Base-by-base conservation (phyloP, 2,797 vertebrate species). In the Oryzias sinensis region DNA sequence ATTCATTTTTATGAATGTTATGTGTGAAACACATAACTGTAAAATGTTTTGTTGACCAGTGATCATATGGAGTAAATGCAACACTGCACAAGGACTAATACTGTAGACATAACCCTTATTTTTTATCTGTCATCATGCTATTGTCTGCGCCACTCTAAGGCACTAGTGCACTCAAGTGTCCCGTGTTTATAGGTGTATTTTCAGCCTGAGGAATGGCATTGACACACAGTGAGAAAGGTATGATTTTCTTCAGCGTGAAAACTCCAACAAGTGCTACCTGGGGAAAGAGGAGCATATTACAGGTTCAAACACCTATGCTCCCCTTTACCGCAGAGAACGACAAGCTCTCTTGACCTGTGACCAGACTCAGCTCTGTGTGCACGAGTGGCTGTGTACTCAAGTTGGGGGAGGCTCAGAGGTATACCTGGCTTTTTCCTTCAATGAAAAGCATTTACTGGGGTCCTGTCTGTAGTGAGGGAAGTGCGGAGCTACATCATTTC, bases 221-320 rank as follows among this genome's bases (percentile, higher is more conserved):
- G 64, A 72, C 64, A 67, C 68, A 57, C 47, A 20, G 69, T 77
- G 75, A 77, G 79, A 83, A 22, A 80, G 77, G 77, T 84, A 84
- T 87, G 86, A 90, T 90, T 91, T 37, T 92, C 83, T 74, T 69
- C 82, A 65, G 74, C 82, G 89, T 83, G 91, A 86, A 91, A 92
- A 88, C 82, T 86, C 85, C 87, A 94, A 89, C 85, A 88, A 89
- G 87, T 89, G 87, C 87, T 77, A 85, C 84, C 92, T 72, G 40
- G 74, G 90, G 92, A 93, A 81, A 80, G 83, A 83, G 84, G 68
- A 91, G 82, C 84, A 93, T 92, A 94, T 93, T 93, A 92, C 88
- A 91, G 91, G 90, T 93, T 93, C 91, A 93, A 90, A 87, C 81
- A 87, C 77, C 89, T 91, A 87, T 87, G 91, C 89, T 93, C 84